phyloP scores from a whole-genome alignment of 2,888 invertebrate species.

The Nemoura dubitans region DNA sequence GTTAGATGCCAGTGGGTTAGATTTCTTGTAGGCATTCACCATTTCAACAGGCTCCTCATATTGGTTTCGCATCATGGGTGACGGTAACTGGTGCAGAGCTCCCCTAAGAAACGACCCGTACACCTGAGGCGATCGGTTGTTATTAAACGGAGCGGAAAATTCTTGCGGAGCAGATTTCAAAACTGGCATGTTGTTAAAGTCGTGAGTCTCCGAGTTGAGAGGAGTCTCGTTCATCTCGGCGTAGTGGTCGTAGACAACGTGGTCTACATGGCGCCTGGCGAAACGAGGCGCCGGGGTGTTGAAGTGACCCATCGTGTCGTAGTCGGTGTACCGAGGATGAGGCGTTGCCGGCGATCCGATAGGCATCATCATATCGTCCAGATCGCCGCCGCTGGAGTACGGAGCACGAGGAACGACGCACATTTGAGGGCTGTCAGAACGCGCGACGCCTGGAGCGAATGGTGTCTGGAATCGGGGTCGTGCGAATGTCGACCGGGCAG shows the following conservation, averaged over 20 bases:
- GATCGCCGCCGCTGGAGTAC: background rate
- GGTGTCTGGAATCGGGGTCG: constrained; percentile 15
- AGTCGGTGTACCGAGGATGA: background rate
- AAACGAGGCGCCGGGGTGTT: background rate
- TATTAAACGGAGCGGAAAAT: background rate
- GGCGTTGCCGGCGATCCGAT: constrained; percentile 13
- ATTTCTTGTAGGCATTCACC: background rate
- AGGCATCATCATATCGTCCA: constrained; percentile 27
- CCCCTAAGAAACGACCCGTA: background rate
- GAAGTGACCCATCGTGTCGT: background rate
- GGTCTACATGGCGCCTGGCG: background rate
- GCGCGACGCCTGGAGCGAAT: too few species aligned
- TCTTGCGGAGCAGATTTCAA: background rate
- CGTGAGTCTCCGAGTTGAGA: background rate
- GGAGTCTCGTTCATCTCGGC: background rate
- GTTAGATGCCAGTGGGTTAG: background rate
- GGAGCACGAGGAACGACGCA: background rate
- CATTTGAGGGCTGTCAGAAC: background rate
- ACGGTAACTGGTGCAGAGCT: background rate
- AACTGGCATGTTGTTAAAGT: background rate
- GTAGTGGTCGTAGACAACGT: background rate
- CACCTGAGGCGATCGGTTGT: background rate
- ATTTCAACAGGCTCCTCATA: background rate
- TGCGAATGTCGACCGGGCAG: background rate
- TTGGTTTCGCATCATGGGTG: background rate